Evolutionary conservation across 2,888 invertebrate genomes (phyloP).

Genomic region (Orgyia antiqua): DNA sequence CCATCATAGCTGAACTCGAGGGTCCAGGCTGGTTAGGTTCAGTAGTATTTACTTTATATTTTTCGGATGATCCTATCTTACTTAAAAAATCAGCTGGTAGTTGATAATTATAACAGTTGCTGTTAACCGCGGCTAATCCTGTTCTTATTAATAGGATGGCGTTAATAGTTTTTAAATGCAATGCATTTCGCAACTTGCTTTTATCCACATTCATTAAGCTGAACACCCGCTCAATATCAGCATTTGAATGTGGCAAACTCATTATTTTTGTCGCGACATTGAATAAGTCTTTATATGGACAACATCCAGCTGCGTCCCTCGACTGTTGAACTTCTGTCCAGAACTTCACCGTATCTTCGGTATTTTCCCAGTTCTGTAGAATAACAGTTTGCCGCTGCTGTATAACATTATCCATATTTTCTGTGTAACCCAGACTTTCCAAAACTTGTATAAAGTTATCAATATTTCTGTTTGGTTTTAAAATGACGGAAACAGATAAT

Average conservation of each 20-base stretch:
- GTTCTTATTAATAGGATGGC: background rate
- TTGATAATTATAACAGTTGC: no score
- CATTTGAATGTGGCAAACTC: slow-evolving; percentile 21
- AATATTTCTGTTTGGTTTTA: background rate
- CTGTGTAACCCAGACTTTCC: background rate
- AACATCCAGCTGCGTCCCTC: slow-evolving; percentile 14
- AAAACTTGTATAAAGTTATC: background rate
- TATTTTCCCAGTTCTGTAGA: background rate
- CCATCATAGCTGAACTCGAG: no score
- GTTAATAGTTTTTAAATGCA: slow-evolving; percentile 1
- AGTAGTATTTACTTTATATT: no score
- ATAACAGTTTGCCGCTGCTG: background rate
- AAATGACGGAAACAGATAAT: background rate
- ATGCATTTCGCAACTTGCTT: slow-evolving; percentile 16
- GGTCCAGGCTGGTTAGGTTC: no score
- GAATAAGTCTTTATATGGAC: slow-evolving; percentile 11
- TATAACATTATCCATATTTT: background rate
- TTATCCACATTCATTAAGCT: slow-evolving; percentile 22
- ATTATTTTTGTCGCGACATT: slow-evolving; percentile 10
- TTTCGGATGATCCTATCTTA: no score
- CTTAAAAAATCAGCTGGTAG: no score
- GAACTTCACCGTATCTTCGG: slow-evolving; percentile 9
- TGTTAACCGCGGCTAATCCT: no score
- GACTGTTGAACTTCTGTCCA: slow-evolving; percentile 24
- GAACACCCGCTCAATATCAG: slow-evolving; percentile 21